Conservation (phyloP, 2,888 invertebrate species). For the Rhagonycha lutea region DNA sequence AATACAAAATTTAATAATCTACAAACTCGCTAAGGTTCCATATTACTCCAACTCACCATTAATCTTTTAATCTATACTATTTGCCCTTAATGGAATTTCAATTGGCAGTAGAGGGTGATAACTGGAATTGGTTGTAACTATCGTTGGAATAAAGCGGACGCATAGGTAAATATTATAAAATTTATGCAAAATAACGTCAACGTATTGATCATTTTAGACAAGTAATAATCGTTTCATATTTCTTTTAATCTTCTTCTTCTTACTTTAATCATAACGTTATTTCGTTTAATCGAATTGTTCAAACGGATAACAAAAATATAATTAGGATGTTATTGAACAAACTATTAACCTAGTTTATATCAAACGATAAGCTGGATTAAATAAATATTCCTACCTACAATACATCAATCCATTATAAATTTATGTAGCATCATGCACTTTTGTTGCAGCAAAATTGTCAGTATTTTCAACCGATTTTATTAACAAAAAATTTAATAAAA, state of each 20-base stretch:
- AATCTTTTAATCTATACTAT: slow-evolving; percentile 32
- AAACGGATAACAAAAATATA: background rate
- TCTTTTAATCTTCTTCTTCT: background rate
- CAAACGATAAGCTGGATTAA: background rate
- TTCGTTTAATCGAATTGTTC: background rate
- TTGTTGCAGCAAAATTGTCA: background rate
- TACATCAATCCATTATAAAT: background rate
- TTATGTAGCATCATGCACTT: slow-evolving; percentile 1
- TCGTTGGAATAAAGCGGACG: slow-evolving; percentile 16
- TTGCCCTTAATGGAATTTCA: slow-evolving; percentile 30
- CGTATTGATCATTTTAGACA: slow-evolving; percentile 6
- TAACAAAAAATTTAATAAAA: slow-evolving; percentile 8
- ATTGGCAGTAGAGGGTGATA: slow-evolving; percentile 21
- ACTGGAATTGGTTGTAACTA: slow-evolving; percentile 24
- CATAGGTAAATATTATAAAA: slow-evolving; percentile 2
- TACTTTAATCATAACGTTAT: background rate
- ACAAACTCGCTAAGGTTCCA: slow-evolving; percentile 26
- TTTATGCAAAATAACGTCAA: background rate
- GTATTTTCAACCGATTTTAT: background rate
- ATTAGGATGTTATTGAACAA: background rate
- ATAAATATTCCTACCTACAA: background rate
- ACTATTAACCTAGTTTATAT: background rate
- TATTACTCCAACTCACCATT: slow-evolving; percentile 19
- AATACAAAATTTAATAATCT: slow-evolving; percentile 26
- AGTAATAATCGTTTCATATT: background rate